Evolutionary conservation across 2,113 vertebrate genomes (phyloP).

Genomic region (Tiliqua scincoides): DNA sequence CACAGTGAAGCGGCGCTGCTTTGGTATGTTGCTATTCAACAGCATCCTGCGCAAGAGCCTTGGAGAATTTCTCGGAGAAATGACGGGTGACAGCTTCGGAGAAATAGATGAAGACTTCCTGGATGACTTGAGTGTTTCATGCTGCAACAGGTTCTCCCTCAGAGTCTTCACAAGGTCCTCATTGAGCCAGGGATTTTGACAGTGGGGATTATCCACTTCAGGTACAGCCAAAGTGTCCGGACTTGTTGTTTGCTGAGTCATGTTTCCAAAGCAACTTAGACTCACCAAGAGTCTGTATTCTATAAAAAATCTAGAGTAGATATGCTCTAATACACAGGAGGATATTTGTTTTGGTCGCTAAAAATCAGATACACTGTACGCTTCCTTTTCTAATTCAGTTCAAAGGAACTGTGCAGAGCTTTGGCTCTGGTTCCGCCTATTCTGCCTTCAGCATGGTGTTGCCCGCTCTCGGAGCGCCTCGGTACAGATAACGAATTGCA

Average conservation of each 20-base stretch:
- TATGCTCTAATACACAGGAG: background rate
- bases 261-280: constrained; percentile 72
- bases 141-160: constrained; percentile 95
- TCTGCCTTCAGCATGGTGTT: constrained; percentile 51
- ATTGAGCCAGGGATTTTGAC: constrained; percentile 88
- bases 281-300: constrained; percentile 18
- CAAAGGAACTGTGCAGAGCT: constrained; percentile 40
- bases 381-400: constrained; percentile 26
- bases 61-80: constrained; percentile 92
- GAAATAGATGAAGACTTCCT: constrained; percentile 88
- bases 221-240: constrained; percentile 88
- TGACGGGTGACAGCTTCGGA: constrained; percentile 86
- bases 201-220: constrained; percentile 84
- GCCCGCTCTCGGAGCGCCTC: constrained; percentile 61
- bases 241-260: constrained; percentile 91
- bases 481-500: constrained; percentile 70
- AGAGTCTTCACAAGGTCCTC: constrained; percentile 96
- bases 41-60: constrained; percentile 94
- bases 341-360: constrained; percentile 19
- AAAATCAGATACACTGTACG: background rate
- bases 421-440: constrained; percentile 53
- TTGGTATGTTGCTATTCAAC: constrained; percentile 92
- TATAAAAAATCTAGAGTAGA: no score
- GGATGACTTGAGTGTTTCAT: constrained; percentile 85
- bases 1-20: constrained; percentile 95